Percentiles rank a stretch among this genome's conserved stretches.
phyloP scores from a whole-genome alignment of 2,797 vertebrate species.

The Sebastes cheni region DNA sequence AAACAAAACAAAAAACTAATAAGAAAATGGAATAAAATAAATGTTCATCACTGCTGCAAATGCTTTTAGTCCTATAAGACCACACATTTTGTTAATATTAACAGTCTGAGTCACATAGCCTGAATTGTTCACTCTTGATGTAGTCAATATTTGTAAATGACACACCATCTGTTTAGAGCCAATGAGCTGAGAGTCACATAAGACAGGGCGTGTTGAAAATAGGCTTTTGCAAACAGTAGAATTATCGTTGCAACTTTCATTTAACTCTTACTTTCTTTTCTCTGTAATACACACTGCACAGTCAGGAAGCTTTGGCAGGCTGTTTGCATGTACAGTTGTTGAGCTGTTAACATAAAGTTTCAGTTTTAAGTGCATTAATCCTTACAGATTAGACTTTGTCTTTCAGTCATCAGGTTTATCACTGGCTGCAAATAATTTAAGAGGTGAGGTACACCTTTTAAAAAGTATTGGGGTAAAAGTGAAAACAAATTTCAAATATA shows the following conservation, averaged over 20 bases:
- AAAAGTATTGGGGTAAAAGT: not conserved
- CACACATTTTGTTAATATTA: slow-evolving; percentile 33
- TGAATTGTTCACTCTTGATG: not conserved
- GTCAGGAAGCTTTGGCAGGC: not conserved
- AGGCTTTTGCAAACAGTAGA: not conserved
- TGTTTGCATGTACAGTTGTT: not conserved
- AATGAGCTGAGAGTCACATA: not conserved
- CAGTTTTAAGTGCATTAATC: not conserved
- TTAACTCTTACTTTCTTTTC: not conserved
- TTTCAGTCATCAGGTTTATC: not conserved
- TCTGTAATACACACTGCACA: not conserved
- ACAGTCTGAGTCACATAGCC: slow-evolving; percentile 12
- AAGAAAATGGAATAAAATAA: not conserved
- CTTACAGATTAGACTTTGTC: not conserved
- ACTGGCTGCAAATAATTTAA: not conserved
- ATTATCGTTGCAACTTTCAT: not conserved
- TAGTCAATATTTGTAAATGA: slow-evolving; percentile 43
- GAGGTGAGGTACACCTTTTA: not conserved
- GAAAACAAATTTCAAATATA: not conserved
- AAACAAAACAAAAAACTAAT: not conserved
- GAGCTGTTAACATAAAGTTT: not conserved
- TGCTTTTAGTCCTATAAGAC: not conserved
- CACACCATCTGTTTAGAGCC: not conserved
- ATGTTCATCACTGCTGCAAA: not conserved
- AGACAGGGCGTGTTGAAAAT: not conserved